Base-by-base conservation (phyloP, 2,113 vertebrate species). In the Protobothrops flavoviridis region DNA sequence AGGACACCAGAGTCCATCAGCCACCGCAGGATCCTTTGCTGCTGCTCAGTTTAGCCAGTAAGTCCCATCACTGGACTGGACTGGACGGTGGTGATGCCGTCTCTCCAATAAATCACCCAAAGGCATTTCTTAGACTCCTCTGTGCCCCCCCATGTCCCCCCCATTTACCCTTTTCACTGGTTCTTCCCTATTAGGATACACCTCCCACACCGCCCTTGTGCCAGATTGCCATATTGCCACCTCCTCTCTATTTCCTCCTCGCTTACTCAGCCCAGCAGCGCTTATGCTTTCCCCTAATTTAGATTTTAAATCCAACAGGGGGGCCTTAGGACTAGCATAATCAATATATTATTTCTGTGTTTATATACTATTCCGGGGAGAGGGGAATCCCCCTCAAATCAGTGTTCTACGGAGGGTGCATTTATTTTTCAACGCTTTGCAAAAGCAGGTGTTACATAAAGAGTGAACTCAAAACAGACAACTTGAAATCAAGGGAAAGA, bases 41-140 rank as follows among this genome's bases (percentile, higher is more conserved):
- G 53, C 5, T 0, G 0, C n/a, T 56, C 55, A 0, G 1, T 0
- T 69, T 86, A 88, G 74, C 92, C 69, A 69, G 11, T 94, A 61
- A 8, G 53, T 43, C 81, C 64, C 50, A 26, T 0, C 0, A 91
- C 0, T 92, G 85, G 53, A 88, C 12, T 0, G 2, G 64, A 21
- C 95, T 92, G 48, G 48, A 50, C 45, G 45, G 93, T 74, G 61
- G 0, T 17, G 0, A 0, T 1, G 24, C 50, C 13, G 1, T 0
- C 74, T 10, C 1, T 0, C 69, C 93, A n/a, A 59, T 29, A 0
- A 90, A 9, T 0, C 0, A 88, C 0, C 85, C 94, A 45, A 43
- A 0, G 0, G 92, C 90, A 90, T 57, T 88, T 87, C 10, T 0
- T 17, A 52, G 39, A 45, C 0, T 0, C 86, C 39, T 33, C 64